phyloP scores from a whole-genome alignment of 2,113 vertebrate genomes.

The Misgurnus mizolepis region DNA sequence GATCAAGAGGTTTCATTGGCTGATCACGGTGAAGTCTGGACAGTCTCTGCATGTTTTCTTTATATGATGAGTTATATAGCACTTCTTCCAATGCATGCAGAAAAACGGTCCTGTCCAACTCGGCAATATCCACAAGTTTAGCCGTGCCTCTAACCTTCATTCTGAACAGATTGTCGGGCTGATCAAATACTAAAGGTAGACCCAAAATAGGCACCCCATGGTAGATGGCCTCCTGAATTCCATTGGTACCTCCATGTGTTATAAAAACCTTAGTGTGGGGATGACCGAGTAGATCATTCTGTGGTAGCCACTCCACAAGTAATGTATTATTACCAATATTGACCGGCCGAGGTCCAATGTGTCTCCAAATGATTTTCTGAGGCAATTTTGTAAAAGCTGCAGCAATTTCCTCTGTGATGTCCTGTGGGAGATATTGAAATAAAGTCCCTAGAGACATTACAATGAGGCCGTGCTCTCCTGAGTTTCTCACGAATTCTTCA shows the following conservation, averaged over 20 bases:
- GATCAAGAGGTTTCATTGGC: slow-evolving; percentile 84
- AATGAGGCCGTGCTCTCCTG: slow-evolving; percentile 69
- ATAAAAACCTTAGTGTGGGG: slow-evolving; percentile 68
- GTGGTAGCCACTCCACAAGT: slow-evolving; percentile 70
- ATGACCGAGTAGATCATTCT: slow-evolving; percentile 73
- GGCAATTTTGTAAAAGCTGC: slow-evolving; percentile 68
- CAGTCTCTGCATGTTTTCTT: slow-evolving; percentile 83
- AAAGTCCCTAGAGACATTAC: slow-evolving; percentile 72
- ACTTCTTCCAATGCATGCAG: slow-evolving; percentile 59
- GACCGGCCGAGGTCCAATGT: slow-evolving; percentile 62
- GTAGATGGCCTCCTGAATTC: slow-evolving; percentile 72
- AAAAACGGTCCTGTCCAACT: slow-evolving; percentile 60
- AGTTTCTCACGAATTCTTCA: slow-evolving; percentile 58
- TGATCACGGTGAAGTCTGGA: slow-evolving; percentile 87
- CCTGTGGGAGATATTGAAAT: slow-evolving; percentile 56
- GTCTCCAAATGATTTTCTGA: slow-evolving; percentile 72
- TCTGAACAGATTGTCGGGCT: slow-evolving; percentile 69
- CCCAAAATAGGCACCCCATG: slow-evolving; percentile 69
- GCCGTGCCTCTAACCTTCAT: slow-evolving; percentile 65
- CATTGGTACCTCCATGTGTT: slow-evolving; percentile 70
- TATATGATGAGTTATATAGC: slow-evolving; percentile 74
- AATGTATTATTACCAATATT: slow-evolving; percentile 70
- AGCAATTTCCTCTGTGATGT: slow-evolving; percentile 68
- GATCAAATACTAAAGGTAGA: slow-evolving; percentile 69
- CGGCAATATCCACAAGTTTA: slow-evolving; percentile 60